Conservation (phyloP, 2,113 vertebrate genomes). For the Apteryx owenii region DNA sequence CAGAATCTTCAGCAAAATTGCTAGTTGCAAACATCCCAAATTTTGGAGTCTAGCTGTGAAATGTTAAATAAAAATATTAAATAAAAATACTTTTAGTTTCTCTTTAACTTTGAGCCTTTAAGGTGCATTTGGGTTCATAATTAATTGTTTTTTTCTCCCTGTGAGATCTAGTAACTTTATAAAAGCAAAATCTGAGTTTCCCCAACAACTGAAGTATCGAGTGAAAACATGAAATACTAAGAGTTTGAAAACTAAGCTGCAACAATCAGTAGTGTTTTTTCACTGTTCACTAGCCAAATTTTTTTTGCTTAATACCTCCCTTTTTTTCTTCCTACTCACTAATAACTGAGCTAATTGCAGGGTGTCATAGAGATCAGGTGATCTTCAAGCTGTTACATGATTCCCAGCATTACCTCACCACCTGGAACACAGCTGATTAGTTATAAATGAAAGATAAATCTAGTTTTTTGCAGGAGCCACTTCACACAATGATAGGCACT, state of each 20-base stretch:
- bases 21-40: neutral
- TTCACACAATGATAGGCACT: neutral
- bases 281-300: neutral
- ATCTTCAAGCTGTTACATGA: constrained; percentile 27
- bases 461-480: constrained; percentile 29
- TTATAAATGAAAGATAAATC: constrained; percentile 19
- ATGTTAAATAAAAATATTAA: neutral
- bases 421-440: constrained; percentile 1
- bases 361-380: neutral
- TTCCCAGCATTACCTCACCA: neutral
- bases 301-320: neutral
- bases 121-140: neutral
- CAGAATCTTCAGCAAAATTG: neutral
- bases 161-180: neutral
- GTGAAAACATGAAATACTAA: neutral
- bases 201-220: neutral
- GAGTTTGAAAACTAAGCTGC: neutral
- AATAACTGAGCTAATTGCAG: neutral
- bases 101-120: neutral
- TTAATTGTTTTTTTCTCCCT: neutral
- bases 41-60: neutral
- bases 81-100: neutral
- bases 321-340: neutral
- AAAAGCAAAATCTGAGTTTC: neutral
- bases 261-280: neutral